Evolutionary conservation across 2,797 vertebrate genomes (phyloP).

Genomic region (Helarctos malayanus): DNA sequence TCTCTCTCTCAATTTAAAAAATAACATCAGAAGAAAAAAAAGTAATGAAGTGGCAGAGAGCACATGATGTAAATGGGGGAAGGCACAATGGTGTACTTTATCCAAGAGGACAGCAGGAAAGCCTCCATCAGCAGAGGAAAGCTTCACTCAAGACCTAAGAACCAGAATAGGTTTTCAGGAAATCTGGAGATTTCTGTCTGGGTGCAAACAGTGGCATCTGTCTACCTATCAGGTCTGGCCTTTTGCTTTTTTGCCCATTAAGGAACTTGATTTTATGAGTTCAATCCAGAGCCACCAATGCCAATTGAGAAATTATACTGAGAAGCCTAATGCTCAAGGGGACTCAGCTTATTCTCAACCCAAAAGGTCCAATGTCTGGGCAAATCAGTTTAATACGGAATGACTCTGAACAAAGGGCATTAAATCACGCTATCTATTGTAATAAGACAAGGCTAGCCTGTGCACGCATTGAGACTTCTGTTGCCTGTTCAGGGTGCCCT

Average conservation of each 20-base stretch:
- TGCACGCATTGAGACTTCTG: not conserved
- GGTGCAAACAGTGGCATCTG: not conserved
- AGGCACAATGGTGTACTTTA: accelerated
- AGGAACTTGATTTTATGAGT: not conserved
- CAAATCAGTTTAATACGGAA: not conserved
- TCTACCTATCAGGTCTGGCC: not conserved
- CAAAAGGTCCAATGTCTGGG: not conserved
- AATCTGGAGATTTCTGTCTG: not conserved
- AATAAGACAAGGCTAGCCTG: not conserved
- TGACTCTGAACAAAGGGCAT: not conserved
- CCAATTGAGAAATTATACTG: not conserved
- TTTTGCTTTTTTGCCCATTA: not conserved
- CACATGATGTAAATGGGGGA: not conserved
- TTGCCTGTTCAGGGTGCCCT: not conserved
- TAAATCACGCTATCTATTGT: not conserved
- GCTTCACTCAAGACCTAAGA: accelerated
- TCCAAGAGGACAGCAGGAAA: not conserved
- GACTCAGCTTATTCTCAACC: not conserved
- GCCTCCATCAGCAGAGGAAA: not conserved
- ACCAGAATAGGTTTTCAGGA: not conserved
- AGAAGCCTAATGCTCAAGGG: not conserved
- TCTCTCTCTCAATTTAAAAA: no score
- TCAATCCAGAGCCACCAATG: not conserved
- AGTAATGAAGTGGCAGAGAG: not conserved
- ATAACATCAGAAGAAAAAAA: not conserved